Evolutionary conservation across 2,797 vertebrate species (phyloP).

Genomic region (Syndactyla subalaris): DNA sequence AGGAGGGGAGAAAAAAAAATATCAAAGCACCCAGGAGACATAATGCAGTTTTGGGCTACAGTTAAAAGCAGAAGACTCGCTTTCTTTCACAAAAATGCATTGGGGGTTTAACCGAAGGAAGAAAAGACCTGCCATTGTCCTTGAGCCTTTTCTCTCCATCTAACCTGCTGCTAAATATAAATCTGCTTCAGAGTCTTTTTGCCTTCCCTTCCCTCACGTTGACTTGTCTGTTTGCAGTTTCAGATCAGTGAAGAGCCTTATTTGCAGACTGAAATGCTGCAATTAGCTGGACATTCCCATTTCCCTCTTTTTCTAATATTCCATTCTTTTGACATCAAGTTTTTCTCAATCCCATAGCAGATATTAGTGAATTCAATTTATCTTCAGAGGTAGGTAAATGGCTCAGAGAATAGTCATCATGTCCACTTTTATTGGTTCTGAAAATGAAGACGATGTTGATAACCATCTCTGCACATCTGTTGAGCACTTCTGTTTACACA

Average conservation of each 20-base stretch:
- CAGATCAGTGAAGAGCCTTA: slow-evolving; percentile 21
- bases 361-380: slow-evolving; percentile 22
- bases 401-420: neutral
- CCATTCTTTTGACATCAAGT: slow-evolving; percentile 11
- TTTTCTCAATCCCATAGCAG: slow-evolving; percentile 26
- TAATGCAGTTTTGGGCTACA: slow-evolving; percentile 55
- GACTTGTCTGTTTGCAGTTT: slow-evolving; percentile 55
- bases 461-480: slow-evolving; percentile 29
- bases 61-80: slow-evolving; percentile 51
- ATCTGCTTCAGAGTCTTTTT: slow-evolving; percentile 46
- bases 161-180: slow-evolving; percentile 63
- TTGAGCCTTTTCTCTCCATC: slow-evolving; percentile 58
- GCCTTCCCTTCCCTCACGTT: neutral
- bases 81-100: slow-evolving; percentile 56
- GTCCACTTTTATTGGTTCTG: slow-evolving; percentile 16
- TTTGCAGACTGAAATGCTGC: slow-evolving; percentile 44
- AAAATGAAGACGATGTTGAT: neutral
- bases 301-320: slow-evolving; percentile 28
- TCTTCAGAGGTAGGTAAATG: slow-evolving; percentile 32
- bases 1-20: neutral
- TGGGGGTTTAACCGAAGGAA: slow-evolving; percentile 47
- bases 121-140: slow-evolving; percentile 58
- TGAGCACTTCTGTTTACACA: slow-evolving; percentile 10
- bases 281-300: slow-evolving; percentile 16
- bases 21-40: slow-evolving; percentile 58